Base-by-base conservation (phyloP, 2,888 invertebrate species). In the Trissolcus brochymenae region DNA sequence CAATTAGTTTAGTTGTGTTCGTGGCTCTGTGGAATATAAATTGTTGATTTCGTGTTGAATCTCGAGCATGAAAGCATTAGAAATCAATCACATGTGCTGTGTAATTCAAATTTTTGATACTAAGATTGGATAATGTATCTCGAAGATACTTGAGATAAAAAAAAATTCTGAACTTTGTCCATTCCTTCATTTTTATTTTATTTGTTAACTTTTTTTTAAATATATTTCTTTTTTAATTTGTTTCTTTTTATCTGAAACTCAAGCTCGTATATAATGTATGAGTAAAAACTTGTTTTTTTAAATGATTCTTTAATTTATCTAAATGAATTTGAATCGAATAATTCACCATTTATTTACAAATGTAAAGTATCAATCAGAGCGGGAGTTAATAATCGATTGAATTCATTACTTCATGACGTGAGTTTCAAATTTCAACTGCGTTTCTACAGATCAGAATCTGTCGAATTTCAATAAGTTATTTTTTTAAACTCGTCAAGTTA, bases 311-410 rank as follows among this genome's bases (percentile, higher is more conserved):
- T 35, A n/a, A 17, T 55, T 35, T 55, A 46, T 16, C 19, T 57
- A 57, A 66, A 51, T 53, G 14, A 46, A 46, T 67, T 54, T 60
- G 60, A 68, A 68, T 55, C 41, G 61, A 70, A 61, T 70, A 55
- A 61, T 70, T 43, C 41, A 53, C 41, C 61, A 70, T 50, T 46
- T 46, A 55, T 56, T 50, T 25, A 46, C 49, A 49, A 25, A 29
- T 55, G 49, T 61, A 40, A 49, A 61, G 55, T 61, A 61, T 61
- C 70, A 55, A 70, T 70, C 61, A 70, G 40, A 56, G 61, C 46
- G n/a, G 14, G 9, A 50, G 61, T 70, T 61, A 61, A 54, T 54
- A 60, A 54, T 54, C 54, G 60, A 68, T 60, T 68, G 60, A 54
- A 46, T 61, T 54, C 19, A 46, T 11, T 54, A 67, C 25, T 66